Evolutionary conservation across 2,797 vertebrate genomes (phyloP).

Genomic region (Crocodylus rhombifer): DNA sequence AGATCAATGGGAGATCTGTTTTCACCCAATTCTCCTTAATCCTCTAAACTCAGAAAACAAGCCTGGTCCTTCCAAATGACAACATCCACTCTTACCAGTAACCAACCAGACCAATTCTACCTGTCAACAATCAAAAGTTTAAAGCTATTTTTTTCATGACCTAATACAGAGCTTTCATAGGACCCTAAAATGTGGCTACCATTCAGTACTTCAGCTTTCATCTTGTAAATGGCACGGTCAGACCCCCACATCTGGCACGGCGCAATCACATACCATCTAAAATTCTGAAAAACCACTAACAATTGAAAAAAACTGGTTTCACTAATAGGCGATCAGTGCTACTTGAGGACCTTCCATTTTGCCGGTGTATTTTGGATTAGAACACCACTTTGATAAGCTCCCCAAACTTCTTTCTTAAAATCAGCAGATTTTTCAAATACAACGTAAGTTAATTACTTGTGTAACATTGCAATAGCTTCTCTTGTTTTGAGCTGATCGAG

Average conservation of each 20-base stretch:
- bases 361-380: not conserved
- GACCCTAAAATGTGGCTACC: not conserved
- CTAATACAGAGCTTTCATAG: not conserved
- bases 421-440: not conserved
- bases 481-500: constrained; percentile 98
- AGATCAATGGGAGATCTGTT: not conserved
- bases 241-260: no score
- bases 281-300: not conserved
- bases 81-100: not conserved
- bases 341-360: no score
- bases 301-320: not conserved
- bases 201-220: not conserved
- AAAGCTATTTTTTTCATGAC: not conserved
- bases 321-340: not conserved
- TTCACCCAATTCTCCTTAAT: not conserved
- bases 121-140: fast-evolving
- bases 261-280: not conserved
- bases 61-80: not conserved
- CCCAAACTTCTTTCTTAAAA: not conserved
- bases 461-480: constrained; percentile 99
- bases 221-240: not conserved
- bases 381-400: not conserved
- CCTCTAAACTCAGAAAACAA: not conserved
- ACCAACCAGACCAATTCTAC: not conserved
- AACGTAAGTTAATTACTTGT: constrained; percentile 90